Evolutionary conservation across 2,888 invertebrate genomes (phyloP).

Genomic region (Eristalis intricaria): DNA sequence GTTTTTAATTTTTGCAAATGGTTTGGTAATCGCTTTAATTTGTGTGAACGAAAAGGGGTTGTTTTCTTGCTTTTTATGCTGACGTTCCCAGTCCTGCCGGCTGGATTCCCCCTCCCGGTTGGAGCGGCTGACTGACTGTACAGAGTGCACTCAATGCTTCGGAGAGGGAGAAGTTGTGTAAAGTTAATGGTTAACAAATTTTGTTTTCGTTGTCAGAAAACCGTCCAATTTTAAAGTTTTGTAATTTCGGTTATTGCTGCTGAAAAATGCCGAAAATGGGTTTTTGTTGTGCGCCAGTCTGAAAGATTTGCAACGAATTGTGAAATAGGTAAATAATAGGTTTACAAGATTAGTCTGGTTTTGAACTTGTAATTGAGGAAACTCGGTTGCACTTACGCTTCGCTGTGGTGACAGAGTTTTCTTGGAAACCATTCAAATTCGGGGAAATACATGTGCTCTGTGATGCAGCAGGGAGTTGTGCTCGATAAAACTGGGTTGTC

Average conservation of each 20-base stretch:
- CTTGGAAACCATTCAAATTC: too few relatives aligned
- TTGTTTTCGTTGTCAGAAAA: constrained; percentile 31
- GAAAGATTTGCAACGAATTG: neutral
- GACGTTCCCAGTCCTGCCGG: constrained; percentile 11
- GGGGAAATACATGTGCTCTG: too few relatives aligned
- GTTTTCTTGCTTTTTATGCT: constrained; percentile 34
- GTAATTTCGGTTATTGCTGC: constrained; percentile 38
- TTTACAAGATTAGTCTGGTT: neutral
- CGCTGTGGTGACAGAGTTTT: neutral
- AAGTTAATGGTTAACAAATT: constrained; percentile 47
- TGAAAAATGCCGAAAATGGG: neutral
- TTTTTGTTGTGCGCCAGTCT: neutral
- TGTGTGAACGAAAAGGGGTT: constrained; percentile 50
- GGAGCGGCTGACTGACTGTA: neutral
- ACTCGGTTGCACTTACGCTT: neutral
- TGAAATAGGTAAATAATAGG: neutral
- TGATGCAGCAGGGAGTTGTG: too few relatives aligned
- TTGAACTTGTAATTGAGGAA: neutral
- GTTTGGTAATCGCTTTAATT: constrained; percentile 63
- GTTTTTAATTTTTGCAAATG: constrained; percentile 70
- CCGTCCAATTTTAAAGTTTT: constrained; percentile 49
- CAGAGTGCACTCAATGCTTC: neutral
- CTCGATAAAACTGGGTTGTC: too few relatives aligned
- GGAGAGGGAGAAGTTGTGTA: constrained; percentile 15
- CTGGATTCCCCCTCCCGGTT: too few relatives aligned